Evolutionary conservation across 2,113 vertebrate genomes (phyloP).

Genomic region (Rhadina sibilatrix): DNA sequence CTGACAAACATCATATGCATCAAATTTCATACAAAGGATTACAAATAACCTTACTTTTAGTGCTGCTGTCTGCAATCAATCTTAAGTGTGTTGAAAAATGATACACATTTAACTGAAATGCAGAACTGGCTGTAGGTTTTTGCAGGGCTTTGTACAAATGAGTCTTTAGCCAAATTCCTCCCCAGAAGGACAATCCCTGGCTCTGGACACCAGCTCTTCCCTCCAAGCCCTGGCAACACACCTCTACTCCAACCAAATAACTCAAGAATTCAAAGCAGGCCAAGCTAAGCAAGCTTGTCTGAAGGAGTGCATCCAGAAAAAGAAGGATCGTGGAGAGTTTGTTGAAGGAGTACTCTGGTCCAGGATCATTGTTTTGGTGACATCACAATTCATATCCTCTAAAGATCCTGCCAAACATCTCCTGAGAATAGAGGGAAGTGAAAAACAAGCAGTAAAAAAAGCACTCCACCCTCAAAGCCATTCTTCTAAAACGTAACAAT

Average conservation of each 20-base stretch:
- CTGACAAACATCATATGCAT: neutral
- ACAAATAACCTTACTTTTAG: neutral
- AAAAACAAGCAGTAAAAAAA: conserved; percentile 47
- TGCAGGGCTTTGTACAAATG: neutral
- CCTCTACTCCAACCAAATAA: conserved; percentile 36
- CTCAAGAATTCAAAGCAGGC: conserved; percentile 19
- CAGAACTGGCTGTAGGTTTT: conserved; percentile 4
- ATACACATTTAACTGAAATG: neutral
- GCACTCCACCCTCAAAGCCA: conserved; percentile 29
- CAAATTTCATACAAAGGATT: neutral
- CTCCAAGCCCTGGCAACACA: conserved; percentile 30
- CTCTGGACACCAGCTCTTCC: conserved; percentile 4
- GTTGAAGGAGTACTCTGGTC: neutral
- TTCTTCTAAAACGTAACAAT: conserved; percentile 11
- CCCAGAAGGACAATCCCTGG: conserved; percentile 47
- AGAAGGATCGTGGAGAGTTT: neutral
- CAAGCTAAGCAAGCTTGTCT: conserved; percentile 3
- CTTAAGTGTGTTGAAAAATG: conserved; percentile 23
- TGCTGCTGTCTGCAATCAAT: conserved; percentile 19
- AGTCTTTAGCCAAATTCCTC: conserved; percentile 19
- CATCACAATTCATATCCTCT: conserved; percentile 47
- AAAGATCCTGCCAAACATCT: conserved; percentile 31
- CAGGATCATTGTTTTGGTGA: conserved; percentile 25
- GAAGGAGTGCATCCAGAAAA: conserved; percentile 14
- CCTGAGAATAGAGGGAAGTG: conserved; percentile 31